Evolutionary conservation across 1,140 invertebrate species (phyloP).

Genomic region (Physella acuta): DNA sequence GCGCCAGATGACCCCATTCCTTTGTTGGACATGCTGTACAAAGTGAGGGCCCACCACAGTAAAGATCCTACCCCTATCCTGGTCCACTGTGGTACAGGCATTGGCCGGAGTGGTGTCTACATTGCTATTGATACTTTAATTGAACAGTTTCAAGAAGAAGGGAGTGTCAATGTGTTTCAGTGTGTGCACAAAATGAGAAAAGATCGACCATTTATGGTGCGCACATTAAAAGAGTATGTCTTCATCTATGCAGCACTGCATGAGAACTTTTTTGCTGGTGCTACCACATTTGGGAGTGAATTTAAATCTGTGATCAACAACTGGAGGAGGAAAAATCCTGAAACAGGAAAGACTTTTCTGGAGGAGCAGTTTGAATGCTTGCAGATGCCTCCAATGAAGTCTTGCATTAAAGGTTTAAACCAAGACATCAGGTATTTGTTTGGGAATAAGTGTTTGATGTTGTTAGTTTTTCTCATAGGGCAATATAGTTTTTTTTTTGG

Average conservation of each 20-base stretch:
- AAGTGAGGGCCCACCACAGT: conserved; percentile 61
- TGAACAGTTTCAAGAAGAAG: conserved; percentile 48
- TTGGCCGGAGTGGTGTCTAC: conserved; percentile 50
- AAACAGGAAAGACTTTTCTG: no score
- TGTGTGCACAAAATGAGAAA: conserved; percentile 50
- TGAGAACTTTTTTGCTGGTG: conserved; percentile 47
- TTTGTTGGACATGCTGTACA: conserved; percentile 91
- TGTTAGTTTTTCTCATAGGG: no score
- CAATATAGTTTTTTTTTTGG: no score
- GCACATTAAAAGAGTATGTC: conserved; percentile 53
- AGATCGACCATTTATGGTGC: conserved; percentile 50
- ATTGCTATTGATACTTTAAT: conserved; percentile 54
- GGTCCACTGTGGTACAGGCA: conserved; percentile 83
- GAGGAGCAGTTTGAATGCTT: no score
- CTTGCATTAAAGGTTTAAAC: no score
- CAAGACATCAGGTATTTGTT: no score
- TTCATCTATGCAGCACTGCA: conserved; percentile 56
- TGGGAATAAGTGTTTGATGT: no score
- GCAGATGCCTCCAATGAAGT: no score
- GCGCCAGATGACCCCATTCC: conserved; percentile 96
- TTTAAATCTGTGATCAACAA: no score
- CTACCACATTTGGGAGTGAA: no score
- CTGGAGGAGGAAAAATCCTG: no score
- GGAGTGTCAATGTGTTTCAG: conserved; percentile 52
- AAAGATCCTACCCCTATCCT: conserved; percentile 76